Evolutionary conservation across 2,797 vertebrate species (phyloP).

Genomic region (Danio albolineatus): DNA sequence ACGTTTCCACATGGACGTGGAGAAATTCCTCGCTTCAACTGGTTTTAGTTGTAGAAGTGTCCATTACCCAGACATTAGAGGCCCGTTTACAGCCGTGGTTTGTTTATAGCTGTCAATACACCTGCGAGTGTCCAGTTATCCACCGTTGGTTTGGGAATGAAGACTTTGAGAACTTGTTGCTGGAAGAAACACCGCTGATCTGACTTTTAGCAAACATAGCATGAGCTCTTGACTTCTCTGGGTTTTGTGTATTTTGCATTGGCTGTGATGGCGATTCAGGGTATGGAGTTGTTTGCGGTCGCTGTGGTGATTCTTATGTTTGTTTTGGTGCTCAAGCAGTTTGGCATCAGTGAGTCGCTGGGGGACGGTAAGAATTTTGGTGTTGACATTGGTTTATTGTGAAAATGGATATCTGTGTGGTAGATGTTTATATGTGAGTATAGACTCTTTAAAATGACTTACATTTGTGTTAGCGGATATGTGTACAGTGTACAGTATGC

Average conservation of each 20-base stretch:
- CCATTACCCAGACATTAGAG: neutral
- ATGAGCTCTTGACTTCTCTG: slow-evolving; percentile 39
- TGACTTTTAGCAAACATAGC: neutral
- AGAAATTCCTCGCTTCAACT: neutral
- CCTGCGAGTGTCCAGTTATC: neutral
- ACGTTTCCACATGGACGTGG: neutral
- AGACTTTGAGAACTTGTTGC: slow-evolving; percentile 5
- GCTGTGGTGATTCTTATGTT: slow-evolving; percentile 88
- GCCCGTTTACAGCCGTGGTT: neutral
- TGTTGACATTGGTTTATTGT: neutral
- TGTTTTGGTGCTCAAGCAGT: slow-evolving; percentile 92
- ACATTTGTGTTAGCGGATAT: neutral
- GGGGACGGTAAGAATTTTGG: slow-evolving; percentile 86
- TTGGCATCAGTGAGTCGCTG: slow-evolving; percentile 90
- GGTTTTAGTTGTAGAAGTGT: too few relatives aligned
- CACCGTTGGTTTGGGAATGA: neutral
- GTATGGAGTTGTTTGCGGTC: slow-evolving; percentile 92
- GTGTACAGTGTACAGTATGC: neutral
- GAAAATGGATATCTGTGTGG: neutral
- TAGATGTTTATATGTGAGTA: neutral
- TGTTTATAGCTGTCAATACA: neutral
- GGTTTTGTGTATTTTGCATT: neutral
- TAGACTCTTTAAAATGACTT: neutral
- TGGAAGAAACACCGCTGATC: neutral
- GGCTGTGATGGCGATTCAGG: slow-evolving; percentile 81